Percentiles rank a stretch among this genome's conserved stretches.
Conservation (phyloP, 2,797 vertebrate species). For the Rousettus madagascariensis region DNA sequence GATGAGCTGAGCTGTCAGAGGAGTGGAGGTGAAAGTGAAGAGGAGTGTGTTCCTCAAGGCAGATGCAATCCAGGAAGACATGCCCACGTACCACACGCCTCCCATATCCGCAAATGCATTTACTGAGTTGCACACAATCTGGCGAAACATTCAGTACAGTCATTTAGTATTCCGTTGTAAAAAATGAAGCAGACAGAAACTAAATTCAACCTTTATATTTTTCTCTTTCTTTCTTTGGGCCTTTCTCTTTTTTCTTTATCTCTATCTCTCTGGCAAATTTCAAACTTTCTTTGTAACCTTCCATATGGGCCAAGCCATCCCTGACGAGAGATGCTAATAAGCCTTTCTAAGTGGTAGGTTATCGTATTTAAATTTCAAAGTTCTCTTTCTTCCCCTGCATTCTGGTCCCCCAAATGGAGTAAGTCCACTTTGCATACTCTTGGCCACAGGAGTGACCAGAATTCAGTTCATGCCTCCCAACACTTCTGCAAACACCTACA, state of each 20-base stretch:
- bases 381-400: not conserved
- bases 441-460: not conserved
- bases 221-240: not conserved
- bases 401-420: not conserved
- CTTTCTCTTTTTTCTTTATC: not conserved
- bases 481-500: slow-evolving; percentile 65
- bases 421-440: not conserved
- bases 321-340: slow-evolving; percentile 22
- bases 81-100: not conserved
- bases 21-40: not conserved
- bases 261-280: not conserved
- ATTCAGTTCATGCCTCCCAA: not conserved
- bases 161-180: not conserved
- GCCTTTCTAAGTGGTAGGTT: not conserved
- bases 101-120: not conserved
- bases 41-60: not conserved
- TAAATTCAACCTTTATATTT: not conserved
- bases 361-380: slow-evolving; percentile 10
- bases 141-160: not conserved
- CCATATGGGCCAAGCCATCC: not conserved
- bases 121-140: not conserved
- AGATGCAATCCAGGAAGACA: not conserved
- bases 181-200: not conserved
- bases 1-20: not conserved
- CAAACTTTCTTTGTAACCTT: not conserved